Percentiles rank a stretch among this genome's conserved stretches.
Conservation (phyloP, 2,888 invertebrate genomes). For the Drosophila falleni region DNA sequence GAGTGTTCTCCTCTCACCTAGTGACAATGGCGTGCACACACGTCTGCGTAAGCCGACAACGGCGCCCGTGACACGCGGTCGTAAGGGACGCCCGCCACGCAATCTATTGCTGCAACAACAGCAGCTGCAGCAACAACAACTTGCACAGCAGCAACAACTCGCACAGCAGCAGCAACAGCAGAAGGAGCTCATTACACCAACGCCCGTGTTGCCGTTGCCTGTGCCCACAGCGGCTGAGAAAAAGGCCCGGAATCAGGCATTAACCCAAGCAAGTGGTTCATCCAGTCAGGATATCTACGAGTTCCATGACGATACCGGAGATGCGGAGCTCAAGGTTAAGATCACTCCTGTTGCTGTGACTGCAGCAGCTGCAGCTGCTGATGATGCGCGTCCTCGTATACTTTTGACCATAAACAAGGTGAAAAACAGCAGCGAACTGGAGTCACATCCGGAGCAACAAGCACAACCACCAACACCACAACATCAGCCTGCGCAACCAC, state of each 20-base stretch:
- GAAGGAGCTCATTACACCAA: constrained; percentile 30
- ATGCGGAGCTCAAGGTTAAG: constrained; percentile 87
- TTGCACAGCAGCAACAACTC: constrained; percentile 68
- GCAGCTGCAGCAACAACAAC: constrained; percentile 70
- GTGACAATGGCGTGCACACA: constrained; percentile 87
- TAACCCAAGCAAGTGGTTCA: constrained; percentile 61
- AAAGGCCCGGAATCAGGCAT: constrained; percentile 75
- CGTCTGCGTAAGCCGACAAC: constrained; percentile 86
- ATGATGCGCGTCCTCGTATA: constrained; percentile 88
- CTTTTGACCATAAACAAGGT: constrained; percentile 92
- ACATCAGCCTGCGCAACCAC: neutral
- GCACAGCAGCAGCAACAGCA: constrained; percentile 33
- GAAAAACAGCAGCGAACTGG: constrained; percentile 84
- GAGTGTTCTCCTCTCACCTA: constrained; percentile 40
- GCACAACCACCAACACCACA: constrained; percentile 84
- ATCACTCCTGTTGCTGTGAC: constrained; percentile 27
- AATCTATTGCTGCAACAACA: constrained; percentile 82
- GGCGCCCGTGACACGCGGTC: constrained; percentile 81
- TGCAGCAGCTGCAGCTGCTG: constrained; percentile 36
- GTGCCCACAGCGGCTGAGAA: constrained; percentile 82
- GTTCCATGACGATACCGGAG: constrained; percentile 95
- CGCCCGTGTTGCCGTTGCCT: constrained; percentile 38
- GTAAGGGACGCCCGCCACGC: constrained; percentile 86
- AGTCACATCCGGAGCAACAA: constrained; percentile 28
- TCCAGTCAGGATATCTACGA: constrained; percentile 92